These are phyloP conservation scores for Chaetura pelagica DNA, from an alignment of 2,113 vertebrate genomes.

Conservation along the genomic window DNA sequence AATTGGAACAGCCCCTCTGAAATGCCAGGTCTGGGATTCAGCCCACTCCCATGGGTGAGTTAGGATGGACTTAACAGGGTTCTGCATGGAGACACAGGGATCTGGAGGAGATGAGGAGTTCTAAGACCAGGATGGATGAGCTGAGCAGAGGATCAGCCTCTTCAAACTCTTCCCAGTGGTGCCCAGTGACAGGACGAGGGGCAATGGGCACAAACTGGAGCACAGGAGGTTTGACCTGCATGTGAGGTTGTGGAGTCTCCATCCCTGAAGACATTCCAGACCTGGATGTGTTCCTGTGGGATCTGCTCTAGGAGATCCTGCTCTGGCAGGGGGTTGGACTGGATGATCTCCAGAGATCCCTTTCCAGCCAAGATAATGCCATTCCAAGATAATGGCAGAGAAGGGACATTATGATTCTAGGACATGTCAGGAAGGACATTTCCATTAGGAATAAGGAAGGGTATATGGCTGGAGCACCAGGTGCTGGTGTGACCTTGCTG, in stretches of 20 bases:
- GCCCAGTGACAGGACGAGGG: too few relatives aligned
- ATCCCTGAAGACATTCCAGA: too few relatives aligned
- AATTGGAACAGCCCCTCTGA: not conserved
- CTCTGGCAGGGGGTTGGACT: too few relatives aligned
- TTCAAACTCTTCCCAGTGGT: too few relatives aligned
- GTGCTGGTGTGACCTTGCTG: not conserved
- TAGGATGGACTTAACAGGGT: not conserved
- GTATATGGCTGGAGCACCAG: not conserved
- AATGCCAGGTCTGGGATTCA: not conserved
- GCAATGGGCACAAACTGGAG: too few relatives aligned
- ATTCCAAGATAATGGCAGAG: not conserved
- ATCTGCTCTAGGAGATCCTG: too few relatives aligned
- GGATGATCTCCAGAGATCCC: too few relatives aligned
- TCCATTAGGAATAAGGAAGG: not conserved
- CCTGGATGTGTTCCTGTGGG: too few relatives aligned
- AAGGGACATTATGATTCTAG: not conserved
- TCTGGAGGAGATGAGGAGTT: not conserved
- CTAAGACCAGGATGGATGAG: accelerated
- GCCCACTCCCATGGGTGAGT: not conserved
- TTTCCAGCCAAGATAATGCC: too few relatives aligned
- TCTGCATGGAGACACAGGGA: not conserved
- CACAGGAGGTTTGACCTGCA: too few relatives aligned
- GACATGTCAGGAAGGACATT: not conserved
- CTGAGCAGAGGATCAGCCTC: not conserved
- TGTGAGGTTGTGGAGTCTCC: too few relatives aligned